Evolutionary conservation across 2,888 invertebrate genomes (phyloP).

Genomic region (Spilarctia lutea): DNA sequence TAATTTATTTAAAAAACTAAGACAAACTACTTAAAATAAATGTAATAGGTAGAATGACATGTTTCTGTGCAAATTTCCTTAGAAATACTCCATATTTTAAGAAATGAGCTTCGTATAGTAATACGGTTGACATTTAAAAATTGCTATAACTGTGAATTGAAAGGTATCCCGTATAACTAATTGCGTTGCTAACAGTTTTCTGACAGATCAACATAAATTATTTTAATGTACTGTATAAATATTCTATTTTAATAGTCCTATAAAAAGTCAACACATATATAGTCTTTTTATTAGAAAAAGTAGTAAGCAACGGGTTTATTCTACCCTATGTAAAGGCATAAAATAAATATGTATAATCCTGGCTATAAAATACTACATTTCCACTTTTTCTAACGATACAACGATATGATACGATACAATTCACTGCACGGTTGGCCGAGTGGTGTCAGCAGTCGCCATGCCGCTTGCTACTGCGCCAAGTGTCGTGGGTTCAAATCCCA

Average conservation of each 20-base stretch:
- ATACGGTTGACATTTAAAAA: background rate
- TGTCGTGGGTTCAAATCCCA: too few species aligned
- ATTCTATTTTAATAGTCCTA: background rate
- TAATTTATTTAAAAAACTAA: background rate
- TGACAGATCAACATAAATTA: conserved; percentile 2
- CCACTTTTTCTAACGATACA: background rate
- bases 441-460: too few species aligned
- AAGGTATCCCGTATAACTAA: background rate
- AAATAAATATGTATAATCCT: background rate
- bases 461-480: too few species aligned
- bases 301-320: background rate
- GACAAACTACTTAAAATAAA: background rate
- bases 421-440: too few species aligned
- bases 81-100: background rate
- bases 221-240: conserved; percentile 2
- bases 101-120: background rate
- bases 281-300: background rate
- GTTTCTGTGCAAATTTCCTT: background rate
- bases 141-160: background rate
- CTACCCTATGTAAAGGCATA: background rate
- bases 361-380: background rate
- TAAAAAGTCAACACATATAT: background rate
- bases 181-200: background rate
- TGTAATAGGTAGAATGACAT: background rate
- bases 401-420: too few species aligned